These are phyloP conservation scores for Philypnodon macrostomus DNA, from an alignment of 2,797 vertebrate species.

Conservation along the genomic window DNA sequence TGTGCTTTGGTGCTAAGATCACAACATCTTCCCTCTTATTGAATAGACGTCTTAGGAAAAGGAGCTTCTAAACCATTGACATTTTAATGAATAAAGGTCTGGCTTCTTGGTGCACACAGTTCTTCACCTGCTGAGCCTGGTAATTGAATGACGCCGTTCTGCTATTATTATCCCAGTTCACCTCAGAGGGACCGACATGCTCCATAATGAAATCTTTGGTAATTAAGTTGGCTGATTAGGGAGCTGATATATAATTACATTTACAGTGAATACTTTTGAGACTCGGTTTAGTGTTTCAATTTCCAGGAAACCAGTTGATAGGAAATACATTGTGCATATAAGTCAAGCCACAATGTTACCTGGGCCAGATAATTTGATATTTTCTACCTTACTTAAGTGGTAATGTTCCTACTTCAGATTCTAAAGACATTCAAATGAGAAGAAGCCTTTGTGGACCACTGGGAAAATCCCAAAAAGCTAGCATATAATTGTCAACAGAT, in stretches of 20 bases:
- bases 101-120: constrained; percentile 31
- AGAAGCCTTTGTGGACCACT: background rate
- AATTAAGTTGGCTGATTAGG: constrained; percentile 64
- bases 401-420: too few relatives aligned
- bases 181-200: constrained; percentile 43
- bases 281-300: constrained; percentile 30
- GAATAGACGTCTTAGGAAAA: constrained; percentile 24
- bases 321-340: too few relatives aligned
- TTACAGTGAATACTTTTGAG: constrained; percentile 31
- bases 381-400: too few relatives aligned
- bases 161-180: constrained; percentile 60
- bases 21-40: constrained; percentile 12
- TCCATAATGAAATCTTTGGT: constrained; percentile 59
- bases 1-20: constrained; percentile 14
- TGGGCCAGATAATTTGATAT: too few relatives aligned
- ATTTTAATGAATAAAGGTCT: constrained; percentile 39
- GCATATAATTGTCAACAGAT: too few relatives aligned
- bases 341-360: too few relatives aligned
- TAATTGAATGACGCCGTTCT: constrained; percentile 53
- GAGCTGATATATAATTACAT: constrained; percentile 60
- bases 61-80: constrained; percentile 30
- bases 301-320: too few relatives aligned
- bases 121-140: constrained; percentile 49
- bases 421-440: background rate
- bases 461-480: too few relatives aligned